These are phyloP conservation scores for Drosophila villosipedis DNA, from an alignment of 2,888 invertebrate species.

Conservation along the genomic window DNA sequence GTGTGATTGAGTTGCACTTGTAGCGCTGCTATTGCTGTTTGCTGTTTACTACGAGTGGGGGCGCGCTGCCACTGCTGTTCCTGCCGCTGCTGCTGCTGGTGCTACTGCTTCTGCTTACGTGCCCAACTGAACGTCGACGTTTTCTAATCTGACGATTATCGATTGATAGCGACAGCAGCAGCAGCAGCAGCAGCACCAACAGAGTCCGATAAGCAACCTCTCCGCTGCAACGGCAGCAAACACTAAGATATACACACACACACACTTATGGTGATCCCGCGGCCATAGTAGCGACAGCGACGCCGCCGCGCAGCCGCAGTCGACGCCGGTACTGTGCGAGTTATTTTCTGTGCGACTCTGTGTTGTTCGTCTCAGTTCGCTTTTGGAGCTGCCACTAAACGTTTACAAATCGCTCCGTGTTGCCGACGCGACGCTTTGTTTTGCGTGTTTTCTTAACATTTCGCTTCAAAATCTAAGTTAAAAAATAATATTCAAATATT, in stretches of 20 bases:
- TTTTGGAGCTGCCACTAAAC: slow-evolving; percentile 70
- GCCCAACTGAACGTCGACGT: slow-evolving; percentile 74
- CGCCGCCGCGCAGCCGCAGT: slow-evolving; percentile 62
- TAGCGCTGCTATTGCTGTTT: slow-evolving; percentile 70
- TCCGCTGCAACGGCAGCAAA: slow-evolving; percentile 43
- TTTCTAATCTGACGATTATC: slow-evolving; percentile 79
- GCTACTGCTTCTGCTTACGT: slow-evolving; percentile 61
- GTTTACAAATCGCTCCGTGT: slow-evolving; percentile 63
- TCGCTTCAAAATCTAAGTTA: slow-evolving; percentile 46
- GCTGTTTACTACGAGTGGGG: slow-evolving; percentile 44
- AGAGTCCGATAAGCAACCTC: slow-evolving; percentile 56
- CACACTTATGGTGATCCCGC: slow-evolving; percentile 44
- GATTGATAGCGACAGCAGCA: slow-evolving; percentile 67
- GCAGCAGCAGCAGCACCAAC: slow-evolving; percentile 36
- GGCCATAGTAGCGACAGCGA: slow-evolving; percentile 42
- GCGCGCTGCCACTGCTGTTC: slow-evolving; percentile 21
- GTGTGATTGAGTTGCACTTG: slow-evolving; percentile 67
- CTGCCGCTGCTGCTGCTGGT: neutral
- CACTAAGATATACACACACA: slow-evolving; percentile 17
- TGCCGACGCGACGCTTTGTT: slow-evolving; percentile 37
- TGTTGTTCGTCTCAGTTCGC: slow-evolving; percentile 69
- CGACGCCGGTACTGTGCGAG: slow-evolving; percentile 54
- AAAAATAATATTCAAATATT: slow-evolving; percentile 7
- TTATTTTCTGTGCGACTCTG: slow-evolving; percentile 70
- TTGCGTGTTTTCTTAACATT: slow-evolving; percentile 34